phyloP scores from a whole-genome alignment of 2,113 vertebrate species.

The Alouatta palliata region DNA sequence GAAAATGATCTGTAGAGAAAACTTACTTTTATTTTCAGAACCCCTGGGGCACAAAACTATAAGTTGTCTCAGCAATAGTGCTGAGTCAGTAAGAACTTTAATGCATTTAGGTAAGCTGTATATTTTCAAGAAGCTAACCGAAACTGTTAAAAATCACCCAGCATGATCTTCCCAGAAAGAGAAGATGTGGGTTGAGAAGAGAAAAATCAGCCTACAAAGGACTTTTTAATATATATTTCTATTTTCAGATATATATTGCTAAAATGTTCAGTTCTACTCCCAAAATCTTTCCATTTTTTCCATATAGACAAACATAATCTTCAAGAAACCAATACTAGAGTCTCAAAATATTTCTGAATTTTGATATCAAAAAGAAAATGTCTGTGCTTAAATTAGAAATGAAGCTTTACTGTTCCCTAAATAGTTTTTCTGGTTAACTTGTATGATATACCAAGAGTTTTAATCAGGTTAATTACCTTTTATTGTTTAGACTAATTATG shows the following conservation, averaged over 20 bases:
- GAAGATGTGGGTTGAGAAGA: not conserved
- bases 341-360: not conserved
- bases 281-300: not conserved
- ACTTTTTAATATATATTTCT: not conserved
- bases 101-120: not conserved
- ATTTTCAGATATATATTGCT: not conserved
- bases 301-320: not conserved
- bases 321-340: not conserved
- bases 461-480: not conserved
- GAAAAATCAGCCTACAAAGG: not conserved
- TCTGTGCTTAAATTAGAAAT: not conserved
- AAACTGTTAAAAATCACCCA: slow-evolving; percentile 6
- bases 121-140: not conserved
- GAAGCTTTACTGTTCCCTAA: not conserved
- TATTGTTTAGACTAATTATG: not conserved
- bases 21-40: not conserved
- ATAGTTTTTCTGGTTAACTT: not conserved
- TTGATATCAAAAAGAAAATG: not conserved
- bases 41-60: not conserved
- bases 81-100: not conserved
- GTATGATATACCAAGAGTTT: not conserved
- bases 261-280: not conserved
- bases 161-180: not conserved
- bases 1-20: not conserved
- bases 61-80: not conserved